Percentiles rank a stretch among this genome's conserved stretches.
Evolutionary conservation across 2,797 vertebrate genomes (phyloP).

Genomic region (Myotis vivesi): DNA sequence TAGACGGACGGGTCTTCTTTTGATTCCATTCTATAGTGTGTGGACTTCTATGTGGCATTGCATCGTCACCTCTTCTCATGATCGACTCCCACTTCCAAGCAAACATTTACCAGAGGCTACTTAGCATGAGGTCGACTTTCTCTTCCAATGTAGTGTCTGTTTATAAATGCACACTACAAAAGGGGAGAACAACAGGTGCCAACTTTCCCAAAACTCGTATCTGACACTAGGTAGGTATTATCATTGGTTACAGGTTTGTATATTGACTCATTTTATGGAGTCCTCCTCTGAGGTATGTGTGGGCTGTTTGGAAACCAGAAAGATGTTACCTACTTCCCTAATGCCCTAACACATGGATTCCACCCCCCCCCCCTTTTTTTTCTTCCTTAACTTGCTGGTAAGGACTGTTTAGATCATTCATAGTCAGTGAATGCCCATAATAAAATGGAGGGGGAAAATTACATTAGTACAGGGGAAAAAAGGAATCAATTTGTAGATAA

Average conservation of each 20-base stretch:
- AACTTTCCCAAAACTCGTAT: background rate
- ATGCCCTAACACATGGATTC: background rate
- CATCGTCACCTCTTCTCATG: background rate
- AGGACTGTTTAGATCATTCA: constrained; percentile 11
- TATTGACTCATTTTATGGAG: background rate
- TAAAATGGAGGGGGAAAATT: background rate
- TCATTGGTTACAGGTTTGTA: background rate
- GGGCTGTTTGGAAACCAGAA: constrained; percentile 25
- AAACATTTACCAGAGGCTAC: background rate
- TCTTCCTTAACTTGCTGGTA: background rate
- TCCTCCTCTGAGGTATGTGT: background rate
- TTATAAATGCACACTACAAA: constrained; percentile 13
- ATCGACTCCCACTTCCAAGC: background rate
- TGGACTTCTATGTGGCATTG: background rate
- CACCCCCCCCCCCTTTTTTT: background rate
- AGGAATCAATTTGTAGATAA: constrained; percentile 63
- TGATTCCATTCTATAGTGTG: background rate
- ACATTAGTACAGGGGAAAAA: background rate
- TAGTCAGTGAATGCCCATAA: constrained; percentile 21
- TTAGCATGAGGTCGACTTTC: background rate
- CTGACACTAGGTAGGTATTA: background rate
- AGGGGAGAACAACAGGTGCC: background rate
- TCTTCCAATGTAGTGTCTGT: background rate
- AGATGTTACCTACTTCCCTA: background rate
- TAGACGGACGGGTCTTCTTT: background rate